phyloP scores from a whole-genome alignment of 2,797 vertebrate genomes.

The Pogoniulus pusillus region DNA sequence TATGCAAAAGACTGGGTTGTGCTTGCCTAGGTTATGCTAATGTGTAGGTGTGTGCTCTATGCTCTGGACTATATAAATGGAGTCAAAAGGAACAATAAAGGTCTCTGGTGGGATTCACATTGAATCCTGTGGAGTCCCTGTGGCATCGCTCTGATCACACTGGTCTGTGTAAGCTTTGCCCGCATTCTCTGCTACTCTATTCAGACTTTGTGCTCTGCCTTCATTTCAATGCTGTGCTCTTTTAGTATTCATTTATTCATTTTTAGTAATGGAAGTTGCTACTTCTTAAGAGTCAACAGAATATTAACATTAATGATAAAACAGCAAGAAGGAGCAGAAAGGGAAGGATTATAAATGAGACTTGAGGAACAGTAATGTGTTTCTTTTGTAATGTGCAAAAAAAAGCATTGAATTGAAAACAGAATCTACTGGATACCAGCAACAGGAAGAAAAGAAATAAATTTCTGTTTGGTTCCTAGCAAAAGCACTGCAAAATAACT shows the following conservation, averaged over 20 bases:
- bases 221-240: slow-evolving; percentile 26
- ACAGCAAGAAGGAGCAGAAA: slow-evolving; percentile 30
- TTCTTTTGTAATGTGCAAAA: slow-evolving; percentile 19
- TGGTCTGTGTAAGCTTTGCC: too few relatives aligned
- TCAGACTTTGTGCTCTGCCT: background rate
- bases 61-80: too few relatives aligned
- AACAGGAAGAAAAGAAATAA: background rate
- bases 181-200: too few relatives aligned
- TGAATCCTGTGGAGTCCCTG: too few relatives aligned
- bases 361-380: slow-evolving; percentile 26
- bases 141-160: too few relatives aligned
- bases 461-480: background rate
- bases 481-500: background rate
- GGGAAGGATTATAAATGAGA: slow-evolving; percentile 49
- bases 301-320: slow-evolving; percentile 68
- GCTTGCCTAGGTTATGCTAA: too few relatives aligned
- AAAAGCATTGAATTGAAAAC: background rate
- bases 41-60: too few relatives aligned
- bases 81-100: too few relatives aligned
- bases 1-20: too few relatives aligned
- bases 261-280: slow-evolving; percentile 51
- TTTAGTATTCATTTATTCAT: slow-evolving; percentile 69
- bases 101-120: too few relatives aligned
- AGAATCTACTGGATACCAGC: background rate
- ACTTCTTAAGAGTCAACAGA: slow-evolving; percentile 44